Evolutionary conservation across 2,113 vertebrate species (phyloP).

Genomic region (Elephas maximus): DNA sequence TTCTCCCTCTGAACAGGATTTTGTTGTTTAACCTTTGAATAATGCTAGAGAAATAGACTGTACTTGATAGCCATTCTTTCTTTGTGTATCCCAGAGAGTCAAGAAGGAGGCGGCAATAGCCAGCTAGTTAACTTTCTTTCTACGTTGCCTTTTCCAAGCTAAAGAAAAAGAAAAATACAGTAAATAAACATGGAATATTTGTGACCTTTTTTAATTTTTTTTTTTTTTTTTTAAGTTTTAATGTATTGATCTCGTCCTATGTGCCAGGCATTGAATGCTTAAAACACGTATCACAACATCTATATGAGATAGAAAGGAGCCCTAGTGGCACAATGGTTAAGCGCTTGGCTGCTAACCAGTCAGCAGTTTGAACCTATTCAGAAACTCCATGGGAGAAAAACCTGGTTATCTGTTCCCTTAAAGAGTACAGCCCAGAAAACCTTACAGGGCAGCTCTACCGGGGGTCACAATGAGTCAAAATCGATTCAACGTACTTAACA

Average conservation of each 20-base stretch:
- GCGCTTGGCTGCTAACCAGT: too few species aligned
- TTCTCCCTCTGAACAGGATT: background rate
- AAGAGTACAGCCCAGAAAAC: too few species aligned
- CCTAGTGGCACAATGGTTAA: too few species aligned
- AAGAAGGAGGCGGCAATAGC: background rate
- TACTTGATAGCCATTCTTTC: background rate
- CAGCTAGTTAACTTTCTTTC: background rate
- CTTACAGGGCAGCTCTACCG: too few species aligned
- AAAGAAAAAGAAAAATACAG: background rate
- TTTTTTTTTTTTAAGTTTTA: slow-evolving; percentile 36
- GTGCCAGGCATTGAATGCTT: background rate
- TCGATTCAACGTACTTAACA: too few species aligned
- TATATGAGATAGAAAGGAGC: background rate
- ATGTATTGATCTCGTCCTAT: slow-evolving; percentile 20
- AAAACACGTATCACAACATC: background rate
- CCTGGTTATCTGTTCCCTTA: too few species aligned
- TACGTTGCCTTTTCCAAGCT: background rate
- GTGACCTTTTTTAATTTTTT: background rate
- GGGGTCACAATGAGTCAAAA: too few species aligned
- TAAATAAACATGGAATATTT: background rate
- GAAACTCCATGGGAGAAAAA: too few species aligned
- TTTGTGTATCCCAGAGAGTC: background rate
- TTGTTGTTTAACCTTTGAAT: slow-evolving; percentile 15
- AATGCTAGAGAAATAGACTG: background rate
- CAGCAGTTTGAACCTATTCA: too few species aligned